Evolutionary conservation across 2,113 vertebrate genomes (phyloP), one percentile per base, ranked within the genome.

Genomic region (Rhabdomys dilectus): DNA sequence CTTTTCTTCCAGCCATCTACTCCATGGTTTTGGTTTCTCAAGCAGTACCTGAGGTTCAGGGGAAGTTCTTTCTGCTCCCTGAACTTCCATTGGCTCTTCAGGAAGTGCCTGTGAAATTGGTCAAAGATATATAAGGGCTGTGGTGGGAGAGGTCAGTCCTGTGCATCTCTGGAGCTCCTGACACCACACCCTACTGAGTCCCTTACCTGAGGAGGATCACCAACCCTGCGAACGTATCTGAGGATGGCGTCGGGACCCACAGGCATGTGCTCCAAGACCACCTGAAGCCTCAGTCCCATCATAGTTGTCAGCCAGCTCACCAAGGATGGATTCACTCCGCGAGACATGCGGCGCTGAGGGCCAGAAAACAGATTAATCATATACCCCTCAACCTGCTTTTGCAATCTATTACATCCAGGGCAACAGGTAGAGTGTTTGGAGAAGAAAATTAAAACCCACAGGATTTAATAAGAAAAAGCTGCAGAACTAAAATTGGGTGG

Each of bases 261-360:
- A 0, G 99, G 99, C 98, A 99, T 99, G 97, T 99, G 99, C 94
- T 99, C 99, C 96, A 99, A 98, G 11, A 99, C 99, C 70, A 99
- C 99, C 97, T 99, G 99, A 86, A 99, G 99, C 95, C 99, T 98
- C 98, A 99, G 99, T 0, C 99, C 99, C 99, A 99, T 99, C 99
- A 99, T 99, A n/a, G 99, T 99, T 92, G 99, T 99, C 98, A 99
- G 98, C 99, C 99, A 99, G 98, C 99, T 99, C 80, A 99, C 99
- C 97, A 99, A 97, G 6, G 99, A 99, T 2, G 99, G 99, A 92
- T 99, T 99, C 94, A 99, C 99, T 80, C 99, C 99, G 1, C 99
- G 99, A 2, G 99, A 99, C 99, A 99, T 99, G 60, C 99, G 99
- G 91, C 99, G 98, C 99, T 99, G 98, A 13, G 16, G 91, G 36